Evolutionary conservation across 2,797 vertebrate species (phyloP), one percentile per base, ranked within the genome.

Genomic region (Cynodonichthys magdalenae): DNA sequence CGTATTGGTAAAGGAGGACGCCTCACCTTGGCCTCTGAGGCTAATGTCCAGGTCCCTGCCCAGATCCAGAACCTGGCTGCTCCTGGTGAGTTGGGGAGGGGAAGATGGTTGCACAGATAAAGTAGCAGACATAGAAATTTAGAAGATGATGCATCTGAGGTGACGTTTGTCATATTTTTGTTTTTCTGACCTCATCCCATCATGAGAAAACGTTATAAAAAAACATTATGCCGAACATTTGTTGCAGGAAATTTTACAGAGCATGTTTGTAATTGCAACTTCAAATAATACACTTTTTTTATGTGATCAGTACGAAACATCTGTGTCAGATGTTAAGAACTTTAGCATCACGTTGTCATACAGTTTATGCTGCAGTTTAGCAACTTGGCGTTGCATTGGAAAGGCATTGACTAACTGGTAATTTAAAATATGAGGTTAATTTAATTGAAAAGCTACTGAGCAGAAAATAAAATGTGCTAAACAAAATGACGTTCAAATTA

Each of bases 1-100:
- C 93, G 97, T 50, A 57, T 99, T 20, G 94, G 93, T 63, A 99
- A 98, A 81, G 97, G 97, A 0, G 96, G 96, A 1, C 94, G 95
- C 2, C 95, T 99, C 63, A 94, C 93, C 0, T 84, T 98, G 24
- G 91, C 91, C 56, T 90, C 93, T 0, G 96, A 98, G 1, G 74
- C 88, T 0, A 84, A 90, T 0, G 71, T 84, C 27, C 92, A 92
- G 0, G 91, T 93, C 42, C 82, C 93, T 5, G 75, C 53, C 7
- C 81, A 90, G 57, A 67, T 90, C 66, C 89, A 90, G 63, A 86
- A 69, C 69, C 75, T 94, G 66, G 88, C 90, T 44, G 83, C 94
- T 87, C 93, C 95, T 60, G 96, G 97, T 98, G 79, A 91, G 92
- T 80, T 1, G 10, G 6, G 17, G 1, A 15, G 4, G 12, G 17